phyloP scores from a whole-genome alignment of 2,797 vertebrate genomes.

The Urocyon cinereoargenteus region DNA sequence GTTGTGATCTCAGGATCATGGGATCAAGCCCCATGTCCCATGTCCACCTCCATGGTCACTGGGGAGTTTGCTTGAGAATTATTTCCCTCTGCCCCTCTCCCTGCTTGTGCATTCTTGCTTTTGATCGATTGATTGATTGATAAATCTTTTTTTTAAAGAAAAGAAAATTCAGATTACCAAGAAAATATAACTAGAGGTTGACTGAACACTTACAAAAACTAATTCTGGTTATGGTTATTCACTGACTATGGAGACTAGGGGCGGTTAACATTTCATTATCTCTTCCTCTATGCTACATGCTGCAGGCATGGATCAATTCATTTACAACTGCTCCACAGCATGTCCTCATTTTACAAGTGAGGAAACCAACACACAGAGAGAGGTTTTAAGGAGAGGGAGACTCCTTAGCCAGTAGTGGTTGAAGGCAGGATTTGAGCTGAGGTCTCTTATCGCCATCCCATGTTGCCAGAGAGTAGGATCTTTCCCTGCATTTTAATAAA shows the following conservation, averaged over 20 bases:
- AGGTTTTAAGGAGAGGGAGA: background rate
- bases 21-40: background rate
- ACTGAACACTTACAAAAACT: background rate
- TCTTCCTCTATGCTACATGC: background rate
- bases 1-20: background rate
- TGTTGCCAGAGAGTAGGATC: background rate
- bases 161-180: background rate
- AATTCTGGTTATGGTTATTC: background rate
- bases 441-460: background rate
- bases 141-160: background rate
- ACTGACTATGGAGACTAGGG: background rate
- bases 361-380: background rate
- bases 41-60: background rate
- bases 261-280: background rate
- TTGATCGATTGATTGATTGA: too few species aligned
- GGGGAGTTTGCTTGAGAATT: background rate
- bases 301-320: background rate
- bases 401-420: background rate
- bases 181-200: background rate
- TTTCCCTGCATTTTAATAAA: constrained; percentile 1
- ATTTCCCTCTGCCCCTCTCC: background rate
- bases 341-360: background rate
- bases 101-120: too few species aligned
- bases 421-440: background rate
- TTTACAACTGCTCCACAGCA: background rate